These are phyloP conservation scores for Serilophus lunatus DNA, from an alignment of 2,113 vertebrate genomes.

Conservation along the genomic window DNA sequence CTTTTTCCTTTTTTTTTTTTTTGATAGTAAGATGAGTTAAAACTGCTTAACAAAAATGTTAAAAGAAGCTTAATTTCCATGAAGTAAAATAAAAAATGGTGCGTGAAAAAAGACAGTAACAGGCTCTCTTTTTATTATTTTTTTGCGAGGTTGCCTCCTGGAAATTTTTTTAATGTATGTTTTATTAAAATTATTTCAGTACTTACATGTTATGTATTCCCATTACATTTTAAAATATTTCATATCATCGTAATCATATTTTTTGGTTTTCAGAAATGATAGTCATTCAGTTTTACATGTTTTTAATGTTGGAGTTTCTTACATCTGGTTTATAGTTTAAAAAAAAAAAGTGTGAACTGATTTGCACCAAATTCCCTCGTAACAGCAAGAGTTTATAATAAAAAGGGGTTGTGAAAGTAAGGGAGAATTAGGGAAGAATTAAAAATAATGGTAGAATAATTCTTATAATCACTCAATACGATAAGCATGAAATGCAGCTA, in stretches of 20 bases:
- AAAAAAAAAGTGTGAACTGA: neutral
- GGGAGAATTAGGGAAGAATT: neutral
- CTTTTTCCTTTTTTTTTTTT: neutral
- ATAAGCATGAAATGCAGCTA: slow-evolving; percentile 43
- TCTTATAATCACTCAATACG: slow-evolving; percentile 8
- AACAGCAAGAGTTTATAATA: neutral
- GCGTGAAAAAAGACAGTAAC: neutral
- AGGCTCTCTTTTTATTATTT: neutral
- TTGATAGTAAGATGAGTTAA: neutral
- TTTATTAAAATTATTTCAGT: neutral
- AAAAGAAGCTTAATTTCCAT: neutral
- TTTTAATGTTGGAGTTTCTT: neutral
- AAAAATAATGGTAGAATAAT: slow-evolving; percentile 20
- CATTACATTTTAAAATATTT: neutral
- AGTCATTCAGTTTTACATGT: neutral
- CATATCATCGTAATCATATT: neutral
- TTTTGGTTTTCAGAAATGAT: neutral
- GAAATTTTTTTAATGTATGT: neutral
- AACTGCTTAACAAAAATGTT: neutral
- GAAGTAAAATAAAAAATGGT: neutral
- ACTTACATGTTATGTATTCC: neutral
- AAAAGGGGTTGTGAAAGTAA: neutral
- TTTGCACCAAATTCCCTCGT: slow-evolving; percentile 19
- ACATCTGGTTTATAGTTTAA: neutral
- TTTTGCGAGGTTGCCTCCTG: neutral